A percentile compares a stretch with the other conserved stretches of the same genome.
These are phyloP conservation scores for Tetramorium parvispinum DNA, from an alignment of 1,140 invertebrate species.

Conservation along the genomic window DNA sequence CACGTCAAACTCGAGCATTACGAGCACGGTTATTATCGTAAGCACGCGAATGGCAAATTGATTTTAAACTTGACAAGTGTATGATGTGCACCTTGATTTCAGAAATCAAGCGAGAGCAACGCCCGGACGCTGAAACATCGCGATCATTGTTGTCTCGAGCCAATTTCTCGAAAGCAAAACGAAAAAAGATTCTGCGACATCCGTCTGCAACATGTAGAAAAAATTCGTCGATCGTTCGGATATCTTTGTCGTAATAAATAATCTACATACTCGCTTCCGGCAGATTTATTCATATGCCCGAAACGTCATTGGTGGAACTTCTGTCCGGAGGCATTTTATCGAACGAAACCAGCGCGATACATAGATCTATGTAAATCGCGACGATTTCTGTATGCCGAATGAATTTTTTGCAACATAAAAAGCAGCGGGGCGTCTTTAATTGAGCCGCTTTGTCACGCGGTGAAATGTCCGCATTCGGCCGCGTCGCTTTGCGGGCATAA, in stretches of 20 bases:
- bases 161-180: background rate
- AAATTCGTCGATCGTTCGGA: background rate
- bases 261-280: background rate
- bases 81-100: background rate
- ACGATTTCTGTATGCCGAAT: background rate
- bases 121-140: background rate
- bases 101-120: background rate
- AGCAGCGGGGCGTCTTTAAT: slow-evolving; percentile 19
- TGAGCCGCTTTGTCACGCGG: slow-evolving; percentile 28
- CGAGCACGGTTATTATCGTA: slow-evolving; percentile 74
- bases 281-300: background rate
- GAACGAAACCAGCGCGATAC: background rate
- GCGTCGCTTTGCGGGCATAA: slow-evolving; percentile 2
- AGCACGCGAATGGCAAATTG: slow-evolving; percentile 76
- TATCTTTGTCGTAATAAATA: background rate
- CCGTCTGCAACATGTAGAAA: background rate
- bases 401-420: slow-evolving; percentile 18
- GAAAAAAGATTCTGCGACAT: background rate
- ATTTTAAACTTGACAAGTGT: slow-evolving; percentile 69
- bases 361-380: background rate
- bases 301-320: background rate
- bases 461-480: slow-evolving; percentile 29
- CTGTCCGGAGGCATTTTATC: background rate
- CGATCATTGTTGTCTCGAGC: background rate
- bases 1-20: slow-evolving; percentile 70